These are phyloP conservation scores for Pangasius sanitwongsei DNA, from an alignment of 2,797 vertebrate genomes.

Conservation along the genomic window DNA sequence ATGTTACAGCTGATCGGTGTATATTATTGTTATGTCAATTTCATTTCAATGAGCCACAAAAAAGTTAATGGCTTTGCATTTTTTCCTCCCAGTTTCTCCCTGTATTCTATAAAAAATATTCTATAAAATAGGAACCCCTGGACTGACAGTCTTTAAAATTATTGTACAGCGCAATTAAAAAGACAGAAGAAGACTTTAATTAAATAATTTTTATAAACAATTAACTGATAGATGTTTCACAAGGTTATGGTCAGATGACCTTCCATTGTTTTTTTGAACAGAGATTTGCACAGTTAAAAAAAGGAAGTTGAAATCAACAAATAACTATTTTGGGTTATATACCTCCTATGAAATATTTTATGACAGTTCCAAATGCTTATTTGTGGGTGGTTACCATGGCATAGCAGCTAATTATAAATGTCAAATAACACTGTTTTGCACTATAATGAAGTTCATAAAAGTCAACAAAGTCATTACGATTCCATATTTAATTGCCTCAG, in stretches of 20 bases:
- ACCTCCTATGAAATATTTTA: background rate
- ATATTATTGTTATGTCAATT: background rate
- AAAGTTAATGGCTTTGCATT: no score
- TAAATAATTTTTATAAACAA: background rate
- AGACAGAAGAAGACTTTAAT: background rate
- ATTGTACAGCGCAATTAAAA: no score
- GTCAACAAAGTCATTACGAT: background rate
- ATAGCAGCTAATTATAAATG: no score
- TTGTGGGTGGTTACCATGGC: no score
- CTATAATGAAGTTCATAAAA: background rate
- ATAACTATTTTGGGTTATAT: background rate
- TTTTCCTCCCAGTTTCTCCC: no score
- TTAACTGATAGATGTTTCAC: no score
- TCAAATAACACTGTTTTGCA: background rate
- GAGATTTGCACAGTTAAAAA: background rate
- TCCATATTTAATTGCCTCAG: background rate
- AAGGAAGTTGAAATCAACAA: no score
- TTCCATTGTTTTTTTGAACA: no score
- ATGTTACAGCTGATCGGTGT: background rate
- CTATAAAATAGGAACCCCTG: no score
- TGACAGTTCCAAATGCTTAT: background rate
- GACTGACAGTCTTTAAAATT: background rate
- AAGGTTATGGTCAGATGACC: background rate
- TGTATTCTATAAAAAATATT: no score
- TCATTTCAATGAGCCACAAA: background rate